These are phyloP conservation scores for Eucera pruinosa DNA, from an alignment of 2,888 invertebrate species.

Conservation along the genomic window DNA sequence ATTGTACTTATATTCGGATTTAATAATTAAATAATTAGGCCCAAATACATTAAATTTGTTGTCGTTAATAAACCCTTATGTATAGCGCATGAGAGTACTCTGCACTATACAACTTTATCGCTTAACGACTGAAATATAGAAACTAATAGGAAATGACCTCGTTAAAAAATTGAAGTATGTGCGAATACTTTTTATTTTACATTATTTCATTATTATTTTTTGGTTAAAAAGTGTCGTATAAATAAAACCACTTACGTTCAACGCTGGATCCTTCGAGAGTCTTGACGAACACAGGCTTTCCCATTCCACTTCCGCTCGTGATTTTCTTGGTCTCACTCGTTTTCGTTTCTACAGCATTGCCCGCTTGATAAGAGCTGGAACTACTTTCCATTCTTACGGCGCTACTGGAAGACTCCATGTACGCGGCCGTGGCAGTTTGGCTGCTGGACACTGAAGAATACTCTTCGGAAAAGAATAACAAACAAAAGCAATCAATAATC, in stretches of 20 bases:
- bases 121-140: too few species aligned
- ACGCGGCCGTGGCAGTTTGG: constrained; percentile 80
- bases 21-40: too few species aligned
- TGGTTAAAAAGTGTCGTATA: too few species aligned
- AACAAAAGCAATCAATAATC: neutral
- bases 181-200: neutral
- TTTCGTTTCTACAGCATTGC: constrained; percentile 47
- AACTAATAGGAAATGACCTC: too few species aligned
- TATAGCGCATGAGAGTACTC: too few species aligned
- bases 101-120: too few species aligned
- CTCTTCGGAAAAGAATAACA: constrained; percentile 69
- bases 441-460: constrained; percentile 83
- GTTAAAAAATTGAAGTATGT: too few species aligned
- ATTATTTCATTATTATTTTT: neutral
- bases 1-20: too few species aligned
- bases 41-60: too few species aligned
- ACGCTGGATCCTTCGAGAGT: constrained; percentile 91
- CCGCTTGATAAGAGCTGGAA: constrained; percentile 70
- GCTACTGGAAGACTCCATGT: constrained; percentile 76
- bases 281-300: constrained; percentile 90
- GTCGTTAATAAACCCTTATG: too few species aligned
- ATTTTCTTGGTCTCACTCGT: constrained; percentile 71
- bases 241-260: constrained; percentile 94
- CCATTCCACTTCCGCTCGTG: constrained; percentile 83
- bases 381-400: constrained; percentile 73